These are phyloP conservation scores for Porites divaricata DNA, from an alignment of 92 coral and sea anemone species.

Conservation along the genomic window DNA sequence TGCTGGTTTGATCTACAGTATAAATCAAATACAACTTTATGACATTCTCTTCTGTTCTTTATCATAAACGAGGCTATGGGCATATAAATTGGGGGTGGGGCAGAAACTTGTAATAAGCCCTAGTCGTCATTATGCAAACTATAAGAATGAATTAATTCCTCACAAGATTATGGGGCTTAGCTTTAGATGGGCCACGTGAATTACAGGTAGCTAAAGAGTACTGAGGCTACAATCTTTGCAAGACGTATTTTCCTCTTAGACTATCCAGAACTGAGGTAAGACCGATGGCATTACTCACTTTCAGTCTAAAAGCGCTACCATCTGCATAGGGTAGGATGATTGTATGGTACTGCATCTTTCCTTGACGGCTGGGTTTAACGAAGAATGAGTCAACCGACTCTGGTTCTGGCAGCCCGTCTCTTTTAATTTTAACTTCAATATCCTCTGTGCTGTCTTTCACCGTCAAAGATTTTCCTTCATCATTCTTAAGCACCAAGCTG, in stretches of 20 bases:
- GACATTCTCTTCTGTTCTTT: too few relatives aligned
- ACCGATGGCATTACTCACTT: conserved; percentile 9
- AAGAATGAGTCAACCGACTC: conserved; percentile 42
- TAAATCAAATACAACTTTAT: background rate
- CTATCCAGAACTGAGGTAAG: too few relatives aligned
- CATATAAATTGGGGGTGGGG: too few relatives aligned
- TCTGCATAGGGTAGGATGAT: conserved; percentile 20
- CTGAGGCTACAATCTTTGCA: too few relatives aligned
- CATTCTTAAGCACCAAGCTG: conserved; percentile 61
- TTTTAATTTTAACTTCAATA: conserved; percentile 64
- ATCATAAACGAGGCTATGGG: too few relatives aligned
- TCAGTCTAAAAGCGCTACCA: conserved; percentile 26
- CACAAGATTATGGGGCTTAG: too few relatives aligned
- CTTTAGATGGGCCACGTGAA: too few relatives aligned
- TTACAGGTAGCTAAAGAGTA: too few relatives aligned
- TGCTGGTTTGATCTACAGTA: conserved; percentile 23
- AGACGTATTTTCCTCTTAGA: too few relatives aligned
- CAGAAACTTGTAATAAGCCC: too few relatives aligned
- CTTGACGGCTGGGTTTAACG: conserved; percentile 55
- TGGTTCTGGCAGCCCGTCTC: background rate
- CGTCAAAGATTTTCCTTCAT: conserved; percentile 45
- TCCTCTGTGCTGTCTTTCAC: conserved; percentile 55
- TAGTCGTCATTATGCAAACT: too few relatives aligned
- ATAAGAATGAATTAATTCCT: too few relatives aligned
- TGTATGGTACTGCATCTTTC: conserved; percentile 65